phyloP scores from a whole-genome alignment of 2,888 invertebrate species.

The Apomyelois bistriatella region DNA sequence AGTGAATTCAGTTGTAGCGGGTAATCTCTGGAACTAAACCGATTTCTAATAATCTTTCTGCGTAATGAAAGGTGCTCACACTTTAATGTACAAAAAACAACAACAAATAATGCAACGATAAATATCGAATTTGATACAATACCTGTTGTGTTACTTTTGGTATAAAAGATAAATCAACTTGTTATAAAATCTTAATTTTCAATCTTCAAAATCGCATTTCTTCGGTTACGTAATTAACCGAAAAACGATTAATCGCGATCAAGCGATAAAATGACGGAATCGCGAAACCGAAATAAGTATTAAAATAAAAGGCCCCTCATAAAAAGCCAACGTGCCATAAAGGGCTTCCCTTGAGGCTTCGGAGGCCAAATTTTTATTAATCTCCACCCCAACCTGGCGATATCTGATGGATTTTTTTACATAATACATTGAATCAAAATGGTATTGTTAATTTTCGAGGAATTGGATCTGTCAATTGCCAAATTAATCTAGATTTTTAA shows the following conservation, averaged over 20 bases:
- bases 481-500: not conserved
- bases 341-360: slow-evolving; percentile 60
- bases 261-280: slow-evolving; percentile 60
- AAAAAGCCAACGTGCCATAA: slow-evolving; percentile 70
- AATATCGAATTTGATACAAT: no score
- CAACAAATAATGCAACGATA: no score
- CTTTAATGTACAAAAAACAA: no score
- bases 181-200: slow-evolving; percentile 15
- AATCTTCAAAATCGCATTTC: slow-evolving; percentile 34
- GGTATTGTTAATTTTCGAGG: slow-evolving; percentile 48
- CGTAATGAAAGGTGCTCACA: no score
- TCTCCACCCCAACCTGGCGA: slow-evolving; percentile 54
- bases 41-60: no score
- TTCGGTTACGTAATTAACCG: slow-evolving; percentile 56
- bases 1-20: no score
- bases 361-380: slow-evolving; percentile 70
- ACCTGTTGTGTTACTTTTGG: no score
- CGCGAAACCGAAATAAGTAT: slow-evolving; percentile 67
- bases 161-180: not conserved
- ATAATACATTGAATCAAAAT: slow-evolving; percentile 51
- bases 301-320: slow-evolving; percentile 68
- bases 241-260: slow-evolving; percentile 60
- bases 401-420: slow-evolving; percentile 55
- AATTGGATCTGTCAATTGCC: slow-evolving; percentile 23
- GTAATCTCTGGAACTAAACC: no score